Conservation (phyloP, 2,888 invertebrate genomes). For the Chironomus riparius region DNA sequence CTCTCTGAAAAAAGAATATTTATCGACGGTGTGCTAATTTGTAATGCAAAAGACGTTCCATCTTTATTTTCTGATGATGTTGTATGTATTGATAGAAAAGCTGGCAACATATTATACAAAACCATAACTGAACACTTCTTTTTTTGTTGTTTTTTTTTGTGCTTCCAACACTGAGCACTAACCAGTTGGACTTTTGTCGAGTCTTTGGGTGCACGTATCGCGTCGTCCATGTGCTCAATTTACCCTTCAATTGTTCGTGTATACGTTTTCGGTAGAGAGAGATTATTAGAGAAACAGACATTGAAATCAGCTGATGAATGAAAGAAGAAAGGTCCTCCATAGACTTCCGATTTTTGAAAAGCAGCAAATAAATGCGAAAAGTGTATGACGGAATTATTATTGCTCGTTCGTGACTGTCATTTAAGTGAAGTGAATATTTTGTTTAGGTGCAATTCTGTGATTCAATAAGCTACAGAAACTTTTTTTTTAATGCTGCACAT, state of each 20-base stretch:
- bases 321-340: too few relatives aligned
- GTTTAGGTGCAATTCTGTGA: too few relatives aligned
- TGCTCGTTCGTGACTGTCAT: constrained; percentile 16
- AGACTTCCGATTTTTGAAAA: too few relatives aligned
- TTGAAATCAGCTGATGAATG: not conserved
- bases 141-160: too few relatives aligned
- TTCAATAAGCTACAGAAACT: too few relatives aligned
- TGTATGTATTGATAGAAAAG: not conserved
- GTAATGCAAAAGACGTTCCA: constrained; percentile 25
- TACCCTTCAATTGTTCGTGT: not conserved
- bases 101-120: not conserved
- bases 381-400: not conserved
- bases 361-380: too few relatives aligned
- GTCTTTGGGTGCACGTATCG: constrained; percentile 20
- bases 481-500: too few relatives aligned
- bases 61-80: constrained; percentile 6
- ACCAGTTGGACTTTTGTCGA: constrained; percentile 27
- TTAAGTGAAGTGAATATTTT: too few relatives aligned
- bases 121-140: not conserved
- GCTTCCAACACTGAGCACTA: not conserved
- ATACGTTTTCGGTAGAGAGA: not conserved
- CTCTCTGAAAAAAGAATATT: too few relatives aligned
- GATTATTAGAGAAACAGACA: not conserved
- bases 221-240: not conserved
- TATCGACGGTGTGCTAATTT: constrained; percentile 1